Base-by-base conservation (phyloP, 2,113 vertebrate species). In the Daubentonia madagascariensis region DNA sequence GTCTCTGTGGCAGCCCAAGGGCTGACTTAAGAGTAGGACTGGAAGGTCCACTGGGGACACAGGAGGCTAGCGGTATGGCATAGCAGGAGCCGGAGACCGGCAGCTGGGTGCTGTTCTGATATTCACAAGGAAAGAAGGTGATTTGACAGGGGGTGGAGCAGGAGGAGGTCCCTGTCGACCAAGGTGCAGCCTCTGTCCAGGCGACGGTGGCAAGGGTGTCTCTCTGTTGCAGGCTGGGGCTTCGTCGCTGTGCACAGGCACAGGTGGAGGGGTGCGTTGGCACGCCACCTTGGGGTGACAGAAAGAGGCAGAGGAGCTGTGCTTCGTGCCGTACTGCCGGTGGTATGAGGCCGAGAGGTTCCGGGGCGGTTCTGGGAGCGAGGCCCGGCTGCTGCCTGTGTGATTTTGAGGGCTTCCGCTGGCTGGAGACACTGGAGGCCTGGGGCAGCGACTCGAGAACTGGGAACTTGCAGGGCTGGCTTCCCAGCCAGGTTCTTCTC, bases 1-100 rank as follows among this genome's bases (percentile, higher is more conserved):
- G 99, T 98, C 99, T 99, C 99, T 99, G 99, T 1, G 99, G 99
- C 89, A 99, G 99, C 98, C 99, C 99, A 0, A 99, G 99, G 65
- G 99, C 99, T 0, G 98, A 98, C 61, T 99, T 99, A 0, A 95
- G 97, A 8, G 98, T 98, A 35, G 99, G 99, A 95, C 99, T 99
- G 83, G 99, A 98, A 25, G 99, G 99, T 84, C 99, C 99, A 6
- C 99, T 99, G 98, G 99, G 98, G 92, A 99, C 97, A 9, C 89
- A 0, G 99, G 99, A 2, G 99, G 98, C 40, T 99, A 99, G 18
- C 99, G 99, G 97, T 99, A 99, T 16, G 99, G 99, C 0, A 99
- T 99, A 0, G 99, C 99, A 0, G 98, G 99, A 25, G 99, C 99
- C 32, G 99, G 98, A 43, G 99, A 98, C 57, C 99, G 98, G 32